Base-by-base conservation (phyloP, 2,113 vertebrate species). In the Tupaia chinensis region DNA sequence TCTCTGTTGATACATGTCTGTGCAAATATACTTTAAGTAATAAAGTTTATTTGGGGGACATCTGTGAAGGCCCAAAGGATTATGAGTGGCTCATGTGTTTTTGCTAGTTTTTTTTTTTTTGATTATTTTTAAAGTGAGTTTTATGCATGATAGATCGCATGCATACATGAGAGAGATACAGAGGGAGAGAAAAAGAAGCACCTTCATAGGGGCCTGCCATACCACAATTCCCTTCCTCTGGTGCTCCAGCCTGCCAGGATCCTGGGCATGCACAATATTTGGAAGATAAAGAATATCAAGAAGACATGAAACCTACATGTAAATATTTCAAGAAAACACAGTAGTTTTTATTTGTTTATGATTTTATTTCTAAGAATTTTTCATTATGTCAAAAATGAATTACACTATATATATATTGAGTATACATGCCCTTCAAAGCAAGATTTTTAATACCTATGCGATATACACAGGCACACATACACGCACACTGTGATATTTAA, bases 61-160 rank as follows among this genome's bases (percentile, higher is more conserved):
- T 79, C 17, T 80, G 25, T 34, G 54, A 76, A 85, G 9, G 2
- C 17, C 66, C 2, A 66, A 91, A 69, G 68, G 11, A 66, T 25
- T 81, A 10, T 20, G n/a, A 72, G 2, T 17, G 7, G 27, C 91
- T 34, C 65, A 2, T 66, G 8, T 76, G 32, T 69, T 92, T 89
- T 69, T 60, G 32, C 7, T 58, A 65, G 68, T 22, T 16, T 8
- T n/a, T 74, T 79, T 82, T 77, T 13, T 54, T 5, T 54, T 61
- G 32, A 20, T 79, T 73, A 91, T 74, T 84, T 94, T 92, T 10
- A 91, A 95, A 73, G 44, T 44, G 44, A 44, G 44, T 44, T 44
- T 44, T 44, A 44, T 44, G 44, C 44, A 44, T 44, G 44, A 44
- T 44, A 44, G 44, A 44, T 0, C 5, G 44, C 44, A 44, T 44